phyloP scores from a whole-genome alignment of 2,797 vertebrate species.

The Neostethus bicornis region DNA sequence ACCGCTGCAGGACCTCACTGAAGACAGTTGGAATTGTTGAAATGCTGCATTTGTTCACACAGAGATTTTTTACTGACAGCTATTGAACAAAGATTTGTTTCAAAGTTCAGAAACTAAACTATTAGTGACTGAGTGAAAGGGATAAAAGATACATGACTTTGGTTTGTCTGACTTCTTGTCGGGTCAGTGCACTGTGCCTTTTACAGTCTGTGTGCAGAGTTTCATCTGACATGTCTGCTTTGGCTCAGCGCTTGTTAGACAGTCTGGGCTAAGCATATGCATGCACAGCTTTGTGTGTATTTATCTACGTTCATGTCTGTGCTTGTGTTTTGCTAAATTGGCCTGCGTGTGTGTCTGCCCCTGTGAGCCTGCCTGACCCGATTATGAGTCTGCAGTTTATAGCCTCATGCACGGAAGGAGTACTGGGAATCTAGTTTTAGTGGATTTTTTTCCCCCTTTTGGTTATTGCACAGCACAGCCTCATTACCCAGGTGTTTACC shows the following conservation, averaged over 20 bases:
- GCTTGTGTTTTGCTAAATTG: conserved; percentile 32
- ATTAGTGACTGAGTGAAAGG: conserved; percentile 38
- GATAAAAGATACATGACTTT: conserved; percentile 35
- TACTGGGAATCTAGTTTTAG: conserved; percentile 64
- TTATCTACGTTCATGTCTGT: conserved; percentile 33
- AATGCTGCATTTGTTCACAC: conserved; percentile 33
- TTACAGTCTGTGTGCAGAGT: conserved; percentile 43
- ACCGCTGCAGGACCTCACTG: conserved; percentile 30
- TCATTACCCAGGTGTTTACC: conserved; percentile 84
- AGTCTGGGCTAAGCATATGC: conserved; percentile 46
- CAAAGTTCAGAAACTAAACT: conserved; percentile 42
- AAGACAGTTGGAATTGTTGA: conserved; percentile 32
- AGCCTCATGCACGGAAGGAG: conserved; percentile 4
- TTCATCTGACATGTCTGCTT: conserved; percentile 46
- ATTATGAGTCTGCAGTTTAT: conserved; percentile 33
- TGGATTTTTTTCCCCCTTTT: conserved; percentile 23
- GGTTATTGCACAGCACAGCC: conserved; percentile 73
- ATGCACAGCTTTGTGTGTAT: conserved; percentile 30
- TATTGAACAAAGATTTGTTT: conserved; percentile 27
- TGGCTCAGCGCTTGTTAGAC: conserved; percentile 48
- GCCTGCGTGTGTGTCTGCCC: conserved; percentile 11
- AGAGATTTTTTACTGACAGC: conserved; percentile 30
- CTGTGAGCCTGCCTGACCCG: conserved; percentile 38
- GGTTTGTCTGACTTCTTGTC: conserved; percentile 39
- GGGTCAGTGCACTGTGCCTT: conserved; percentile 28